phyloP scores from a whole-genome alignment of 2,888 invertebrate species.

The Drosophila limbata region DNA sequence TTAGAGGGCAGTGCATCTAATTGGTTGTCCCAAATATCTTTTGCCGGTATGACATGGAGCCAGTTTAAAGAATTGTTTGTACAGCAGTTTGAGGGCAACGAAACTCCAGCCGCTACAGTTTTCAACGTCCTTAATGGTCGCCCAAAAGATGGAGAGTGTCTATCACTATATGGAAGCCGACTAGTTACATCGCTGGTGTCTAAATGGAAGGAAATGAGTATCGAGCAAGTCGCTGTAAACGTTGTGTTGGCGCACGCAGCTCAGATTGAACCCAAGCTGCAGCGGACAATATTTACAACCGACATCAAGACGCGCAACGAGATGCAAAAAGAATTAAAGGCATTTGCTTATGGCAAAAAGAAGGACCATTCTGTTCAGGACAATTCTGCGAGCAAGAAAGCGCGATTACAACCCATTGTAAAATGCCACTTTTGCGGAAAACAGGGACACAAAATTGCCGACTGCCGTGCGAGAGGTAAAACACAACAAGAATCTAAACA shows the following conservation, averaged over 20 bases:
- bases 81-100: slow-evolving; percentile 19
- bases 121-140: slow-evolving; percentile 5
- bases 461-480: background rate
- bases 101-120: slow-evolving; percentile 11
- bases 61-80: slow-evolving; percentile 33
- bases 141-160: slow-evolving; percentile 10
- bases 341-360: slow-evolving; percentile 4
- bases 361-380: background rate
- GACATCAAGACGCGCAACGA: slow-evolving; percentile 4
- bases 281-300: background rate
- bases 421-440: slow-evolving; percentile 10
- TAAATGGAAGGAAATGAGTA: slow-evolving; percentile 10
- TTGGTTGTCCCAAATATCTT: slow-evolving; percentile 23
- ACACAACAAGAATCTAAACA: slow-evolving; percentile 3
- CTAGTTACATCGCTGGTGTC: slow-evolving; percentile 10
- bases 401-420: background rate
- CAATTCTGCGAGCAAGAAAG: background rate
- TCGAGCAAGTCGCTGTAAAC: slow-evolving; percentile 1
- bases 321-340: background rate
- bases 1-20: slow-evolving; percentile 29
- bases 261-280: slow-evolving; percentile 1
- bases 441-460: slow-evolving; percentile 4
- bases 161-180: slow-evolving; percentile 8
- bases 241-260: slow-evolving; percentile 4
- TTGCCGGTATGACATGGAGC: slow-evolving; percentile 8